Base-by-base conservation (phyloP, 37 sponge, comb jelly and placozoan genomes). In the Ephydatia muelleri region DNA sequence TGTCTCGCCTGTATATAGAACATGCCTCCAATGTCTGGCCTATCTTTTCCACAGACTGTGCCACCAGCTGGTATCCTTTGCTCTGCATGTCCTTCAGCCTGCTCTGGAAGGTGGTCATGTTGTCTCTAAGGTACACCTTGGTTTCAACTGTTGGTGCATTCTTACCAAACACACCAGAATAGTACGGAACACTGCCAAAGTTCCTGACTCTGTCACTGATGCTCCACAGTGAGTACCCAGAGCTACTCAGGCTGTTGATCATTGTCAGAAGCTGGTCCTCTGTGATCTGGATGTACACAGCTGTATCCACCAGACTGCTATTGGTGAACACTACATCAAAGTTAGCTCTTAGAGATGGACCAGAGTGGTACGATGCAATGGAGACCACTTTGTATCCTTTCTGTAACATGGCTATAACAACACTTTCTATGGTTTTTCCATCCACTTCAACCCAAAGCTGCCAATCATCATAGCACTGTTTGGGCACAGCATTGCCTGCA, bases 311-410 rank as follows among this genome's bases (percentile, higher is more conserved):
- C 19, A 26, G 23, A 8, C 72, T 70, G 36, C 78, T 76, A 49
- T 90, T 90, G 35, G 75, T 73, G 21, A 85, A 57, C 14, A 90
- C 35, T 14, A 90, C 36, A 67, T 87, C 88, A 29, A 87, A 79
- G 37, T 49, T 72, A n/a, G 79, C 65, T 23, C 34, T 79, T 1
- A 43, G 25, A 25, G n/a, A 2, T 9, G 86, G 79, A 0, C 86
- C 86, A 16, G 49, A 48, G 35, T 37, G n/a, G 49, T 85, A 79
- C 5, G 86, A 35, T 0, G 86, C 28, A 5, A 49, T 71, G 80
- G 80, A 85, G 11, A 70, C 70, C 0, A 85, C 43, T 34, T 85
- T 78, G 65, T 85, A 85, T 40, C 86, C 86, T 25, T 57, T 57
- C 12, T 57, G 57, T 57, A 57, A 19, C 19, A 5, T 57, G 0